Conservation (phyloP, 1,140 invertebrate species). For the Drosophila varians region DNA sequence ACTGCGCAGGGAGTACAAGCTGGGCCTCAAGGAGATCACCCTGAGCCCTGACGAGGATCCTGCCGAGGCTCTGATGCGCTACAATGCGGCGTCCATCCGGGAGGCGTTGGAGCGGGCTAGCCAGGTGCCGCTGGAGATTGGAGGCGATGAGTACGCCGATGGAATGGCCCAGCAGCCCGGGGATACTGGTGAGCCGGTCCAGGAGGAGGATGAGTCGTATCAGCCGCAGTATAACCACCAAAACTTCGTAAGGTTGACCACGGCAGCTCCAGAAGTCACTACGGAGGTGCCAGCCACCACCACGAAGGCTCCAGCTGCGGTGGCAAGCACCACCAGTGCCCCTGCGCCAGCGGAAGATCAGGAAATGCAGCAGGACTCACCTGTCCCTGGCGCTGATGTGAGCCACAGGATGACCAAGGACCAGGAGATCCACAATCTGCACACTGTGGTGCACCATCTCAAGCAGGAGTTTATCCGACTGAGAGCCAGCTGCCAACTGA, state of each 20-base stretch:
- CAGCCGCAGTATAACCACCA: conserved; percentile 8
- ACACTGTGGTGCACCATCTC: conserved; percentile 5
- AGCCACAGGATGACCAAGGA: conserved; percentile 1
- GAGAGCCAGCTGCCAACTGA: background rate
- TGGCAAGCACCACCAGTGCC: background rate
- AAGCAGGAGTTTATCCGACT: conserved; percentile 14
- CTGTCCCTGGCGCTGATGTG: background rate
- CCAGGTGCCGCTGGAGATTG: conserved; percentile 69
- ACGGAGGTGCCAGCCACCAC: background rate
- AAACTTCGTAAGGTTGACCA: conserved; percentile 15
- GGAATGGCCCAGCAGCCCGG: conserved; percentile 8
- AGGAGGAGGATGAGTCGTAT: background rate
- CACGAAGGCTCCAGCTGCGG: background rate
- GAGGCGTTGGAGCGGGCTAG: conserved; percentile 71
- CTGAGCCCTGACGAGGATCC: conserved; percentile 77
- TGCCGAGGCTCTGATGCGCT: conserved; percentile 74
- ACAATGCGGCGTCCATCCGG: conserved; percentile 75
- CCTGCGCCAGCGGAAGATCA: background rate
- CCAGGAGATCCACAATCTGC: conserved; percentile 12
- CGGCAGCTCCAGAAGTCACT: conserved; percentile 1
- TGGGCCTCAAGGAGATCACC: conserved; percentile 75
- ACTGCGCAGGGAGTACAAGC: conserved; percentile 67
- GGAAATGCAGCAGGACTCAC: conserved; percentile 29
- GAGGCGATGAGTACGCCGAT: conserved; percentile 40
- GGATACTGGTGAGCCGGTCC: background rate